Percentiles rank a stretch among this genome's conserved stretches.
Evolutionary conservation across 2,888 invertebrate genomes (phyloP).

Genomic region (Drosophila diplacantha): DNA sequence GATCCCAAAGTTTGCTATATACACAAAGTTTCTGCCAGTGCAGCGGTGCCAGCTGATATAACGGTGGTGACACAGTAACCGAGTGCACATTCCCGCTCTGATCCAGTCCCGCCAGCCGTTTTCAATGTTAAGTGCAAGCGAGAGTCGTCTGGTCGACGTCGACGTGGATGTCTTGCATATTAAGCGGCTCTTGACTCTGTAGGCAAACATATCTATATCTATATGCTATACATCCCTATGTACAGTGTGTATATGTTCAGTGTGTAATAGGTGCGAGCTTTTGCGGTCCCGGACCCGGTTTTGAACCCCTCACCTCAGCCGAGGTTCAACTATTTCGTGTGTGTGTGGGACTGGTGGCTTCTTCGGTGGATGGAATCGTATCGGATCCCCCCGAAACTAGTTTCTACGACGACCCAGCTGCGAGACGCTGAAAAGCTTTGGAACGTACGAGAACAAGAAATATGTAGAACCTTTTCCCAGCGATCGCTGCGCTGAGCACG

Average conservation of each 20-base stretch:
- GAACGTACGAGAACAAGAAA: slow-evolving; percentile 29
- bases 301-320: slow-evolving; percentile 2
- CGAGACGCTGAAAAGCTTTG: slow-evolving; percentile 12
- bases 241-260: no score
- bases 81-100: slow-evolving; percentile 24
- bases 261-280: slow-evolving; percentile 8
- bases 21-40: not conserved
- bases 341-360: not conserved
- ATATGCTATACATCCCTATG: no score
- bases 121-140: slow-evolving; percentile 48
- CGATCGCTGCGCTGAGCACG: slow-evolving; percentile 17
- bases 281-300: slow-evolving; percentile 1
- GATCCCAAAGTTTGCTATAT: not conserved
- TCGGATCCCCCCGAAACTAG: slow-evolving; percentile 15
- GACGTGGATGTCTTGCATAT: slow-evolving; percentile 36
- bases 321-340: slow-evolving; percentile 31
- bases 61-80: slow-evolving; percentile 29
- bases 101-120: not conserved
- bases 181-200: slow-evolving; percentile 15
- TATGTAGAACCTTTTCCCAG: slow-evolving; percentile 25
- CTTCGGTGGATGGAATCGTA: slow-evolving; percentile 1
- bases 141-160: slow-evolving; percentile 16
- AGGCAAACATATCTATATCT: no score
- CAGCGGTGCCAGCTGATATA: slow-evolving; percentile 10
- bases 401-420: slow-evolving; percentile 33